Evolutionary conservation across 2,888 invertebrate genomes (phyloP), one percentile per base, ranked within the genome.

Genomic region (Tenthredo scrophulariae): DNA sequence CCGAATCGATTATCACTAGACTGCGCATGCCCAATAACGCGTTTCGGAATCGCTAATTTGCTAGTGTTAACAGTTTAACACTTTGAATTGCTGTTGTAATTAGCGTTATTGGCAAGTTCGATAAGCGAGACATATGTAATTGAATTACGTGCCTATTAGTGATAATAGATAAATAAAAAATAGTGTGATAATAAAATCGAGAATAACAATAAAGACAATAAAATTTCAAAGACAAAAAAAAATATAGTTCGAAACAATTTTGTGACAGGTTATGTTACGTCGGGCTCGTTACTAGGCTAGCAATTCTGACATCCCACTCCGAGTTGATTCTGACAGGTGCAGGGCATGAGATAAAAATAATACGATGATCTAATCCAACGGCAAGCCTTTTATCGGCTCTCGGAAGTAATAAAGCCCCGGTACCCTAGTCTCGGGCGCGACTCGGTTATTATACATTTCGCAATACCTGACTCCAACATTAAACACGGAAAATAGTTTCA

Each of bases 321-420:
- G 3, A 22, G 62, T 62, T 13, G 2, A 62, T 62, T 70, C 70
- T 82, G 82, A 82, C 82, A 82, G 82, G 82, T 82, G 65, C 43
- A 33, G 62, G 40, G 65, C 46, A 58, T 29, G 65, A 82, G 82
- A 82, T 82, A 65, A 82, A 82, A 82, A 82, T 82, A 82, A 65
- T 65, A 54, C 82, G 40, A 62, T 82, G 82, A 82, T 62, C 82
- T 82, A 65, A 82, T 65, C 82, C 33, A 37, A 58, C 46, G 9
- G 46, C 22, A 26, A 15, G 26, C 46, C 13, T 75, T 58, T 65
- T 43, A 82, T 82, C 82, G 65, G 18, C 82, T 37, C 33, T 65
- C 65, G 65, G 18, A 3, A 33, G 13, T 58, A 33, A 82, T 37
- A 65, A 40, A 62, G 65, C 62, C 29, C 29, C 54, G 22, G 62